A percentile compares a stretch with the other conserved stretches of the same genome.
phyloP scores from a whole-genome alignment of 1,140 invertebrate genomes.

The Procambarus clarkii region DNA sequence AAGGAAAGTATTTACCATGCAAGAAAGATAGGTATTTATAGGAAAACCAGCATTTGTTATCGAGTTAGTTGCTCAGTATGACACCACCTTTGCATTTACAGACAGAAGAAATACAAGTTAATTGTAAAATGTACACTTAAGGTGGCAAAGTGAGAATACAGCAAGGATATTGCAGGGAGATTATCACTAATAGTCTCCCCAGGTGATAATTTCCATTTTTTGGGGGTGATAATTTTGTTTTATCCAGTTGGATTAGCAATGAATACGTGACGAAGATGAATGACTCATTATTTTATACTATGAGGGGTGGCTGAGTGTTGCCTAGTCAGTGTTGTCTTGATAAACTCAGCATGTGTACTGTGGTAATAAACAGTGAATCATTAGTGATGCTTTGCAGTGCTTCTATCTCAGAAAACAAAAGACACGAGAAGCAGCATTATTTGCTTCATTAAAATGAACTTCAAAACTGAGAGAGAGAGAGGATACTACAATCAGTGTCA shows the following conservation, averaged over 20 bases:
- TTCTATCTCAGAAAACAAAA: not conserved
- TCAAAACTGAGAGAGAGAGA: not conserved
- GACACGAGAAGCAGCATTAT: not conserved
- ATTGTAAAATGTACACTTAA: not conserved
- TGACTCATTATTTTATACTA: conserved; percentile 6
- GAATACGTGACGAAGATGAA: conserved; percentile 1
- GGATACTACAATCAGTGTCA: not conserved
- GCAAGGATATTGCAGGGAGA: not conserved
- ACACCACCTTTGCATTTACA: not conserved
- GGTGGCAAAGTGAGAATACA: not conserved
- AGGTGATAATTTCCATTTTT: not conserved
- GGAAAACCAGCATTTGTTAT: too few species aligned
- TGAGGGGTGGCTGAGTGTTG: conserved; percentile 36
- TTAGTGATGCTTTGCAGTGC: conserved; percentile 3
- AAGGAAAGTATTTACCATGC: too few species aligned
- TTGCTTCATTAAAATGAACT: not conserved
- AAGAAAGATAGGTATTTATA: too few species aligned
- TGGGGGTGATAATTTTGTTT: not conserved
- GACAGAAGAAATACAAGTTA: not conserved
- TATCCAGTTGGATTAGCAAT: not conserved
- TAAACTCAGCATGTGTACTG: not conserved
- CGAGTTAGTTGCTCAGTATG: not conserved
- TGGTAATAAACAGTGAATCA: not conserved
- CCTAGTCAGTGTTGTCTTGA: conserved; percentile 33
- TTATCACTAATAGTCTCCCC: not conserved